phyloP scores from a whole-genome alignment of 2,113 vertebrate genomes.

The Tenrec ecaudatus region DNA sequence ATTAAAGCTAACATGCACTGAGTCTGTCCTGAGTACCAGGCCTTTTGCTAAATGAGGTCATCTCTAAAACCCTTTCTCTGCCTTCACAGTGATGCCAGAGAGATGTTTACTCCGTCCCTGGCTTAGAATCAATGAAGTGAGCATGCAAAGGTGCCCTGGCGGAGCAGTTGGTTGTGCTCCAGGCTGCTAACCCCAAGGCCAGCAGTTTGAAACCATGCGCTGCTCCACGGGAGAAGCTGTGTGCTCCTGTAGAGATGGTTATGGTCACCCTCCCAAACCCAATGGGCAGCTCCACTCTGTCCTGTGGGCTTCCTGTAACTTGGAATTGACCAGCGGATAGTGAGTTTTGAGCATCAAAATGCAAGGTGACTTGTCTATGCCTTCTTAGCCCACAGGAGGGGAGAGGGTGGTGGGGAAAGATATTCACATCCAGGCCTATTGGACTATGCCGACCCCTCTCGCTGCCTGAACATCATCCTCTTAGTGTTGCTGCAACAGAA shows the following conservation, averaged over 20 bases:
- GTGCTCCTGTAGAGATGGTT: too few species aligned
- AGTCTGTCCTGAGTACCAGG: background rate
- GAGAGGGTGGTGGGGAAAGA: background rate
- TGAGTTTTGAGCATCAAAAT: too few species aligned
- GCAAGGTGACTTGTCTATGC: too few species aligned
- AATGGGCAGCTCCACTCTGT: too few species aligned
- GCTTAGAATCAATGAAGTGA: background rate
- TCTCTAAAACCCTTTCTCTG: background rate
- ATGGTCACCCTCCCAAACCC: too few species aligned
- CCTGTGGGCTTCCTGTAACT: too few species aligned
- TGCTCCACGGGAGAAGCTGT: too few species aligned
- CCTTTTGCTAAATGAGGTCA: background rate
- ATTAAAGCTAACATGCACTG: background rate
- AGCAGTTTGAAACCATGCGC: too few species aligned
- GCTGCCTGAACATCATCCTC: background rate
- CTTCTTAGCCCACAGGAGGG: background rate
- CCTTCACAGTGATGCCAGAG: background rate
- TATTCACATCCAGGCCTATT: background rate
- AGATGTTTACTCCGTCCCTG: background rate
- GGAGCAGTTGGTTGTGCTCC: too few species aligned
- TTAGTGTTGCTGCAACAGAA: background rate
- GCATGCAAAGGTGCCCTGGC: background rate
- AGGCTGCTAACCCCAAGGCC: too few species aligned
- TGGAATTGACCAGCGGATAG: too few species aligned
- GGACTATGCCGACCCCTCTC: background rate